Base-by-base conservation (phyloP, 2,797 vertebrate species). In the Hyperoplus immaculatus region DNA sequence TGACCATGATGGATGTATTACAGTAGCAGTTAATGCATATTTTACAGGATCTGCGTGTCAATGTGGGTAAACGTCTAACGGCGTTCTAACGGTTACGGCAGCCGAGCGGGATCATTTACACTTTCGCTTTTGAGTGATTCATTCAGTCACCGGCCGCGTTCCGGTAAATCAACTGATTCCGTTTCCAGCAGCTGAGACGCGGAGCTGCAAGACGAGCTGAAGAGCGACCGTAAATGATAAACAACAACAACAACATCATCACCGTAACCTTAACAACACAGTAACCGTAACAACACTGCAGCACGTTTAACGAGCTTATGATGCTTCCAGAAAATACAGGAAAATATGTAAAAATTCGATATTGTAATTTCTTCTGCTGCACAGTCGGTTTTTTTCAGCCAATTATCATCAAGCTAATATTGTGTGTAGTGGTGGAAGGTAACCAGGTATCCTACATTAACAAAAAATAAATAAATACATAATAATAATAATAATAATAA, bases 61-160 rank as follows among this genome's bases (percentile, higher is more conserved):
- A 82, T 60, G 77, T 61, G 69, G 29, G 3, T 39, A 18, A 79
- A 58, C 39, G 10, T 29, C 29, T 29, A 29, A 29, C 29, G 21
- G 2, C 7, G 0, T 11, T 62, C 29, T 45, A 16, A 0, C 6
- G 13, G 50, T 38, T 76, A 85, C 78, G 70, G 84, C 18, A 69
- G 67, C 79, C 66, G 67, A 12, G 0, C 1, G 18, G 75, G 69
- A 69, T 86, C 50, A 61, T 67, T 86, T 83, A 63, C 72, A 59
- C 70, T 93, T 91, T 89, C 83, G 82, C 65, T 88, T 29, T 76
- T 43, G 75, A 88, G 53, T 90, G 84, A 92, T 65, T 85, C 84
- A 64, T 29, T 29, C 29, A 29, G 29, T 29, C 29, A 29, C 29
- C 29, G 29, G 29, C 42, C 39, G 38, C 66, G n/a, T 94, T 93